phyloP scores from a whole-genome alignment of 2,888 invertebrate genomes.

The Reticulitermes lucifugus region DNA sequence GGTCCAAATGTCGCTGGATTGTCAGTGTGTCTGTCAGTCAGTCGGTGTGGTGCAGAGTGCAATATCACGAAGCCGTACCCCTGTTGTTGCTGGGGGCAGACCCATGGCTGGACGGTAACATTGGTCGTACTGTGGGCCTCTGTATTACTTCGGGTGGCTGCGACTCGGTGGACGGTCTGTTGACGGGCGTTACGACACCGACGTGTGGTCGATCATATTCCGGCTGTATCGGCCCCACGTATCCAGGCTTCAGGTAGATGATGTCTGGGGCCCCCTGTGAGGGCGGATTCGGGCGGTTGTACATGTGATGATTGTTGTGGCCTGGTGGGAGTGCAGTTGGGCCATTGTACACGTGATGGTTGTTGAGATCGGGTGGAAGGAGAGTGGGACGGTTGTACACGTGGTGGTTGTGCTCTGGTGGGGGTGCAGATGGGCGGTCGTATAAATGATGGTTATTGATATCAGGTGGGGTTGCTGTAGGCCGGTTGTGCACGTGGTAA shows the following conservation, averaged over 20 bases:
- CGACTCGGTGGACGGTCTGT: neutral
- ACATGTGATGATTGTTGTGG: conserved; percentile 45
- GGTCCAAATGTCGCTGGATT: too few relatives aligned
- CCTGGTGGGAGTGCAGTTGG: neutral
- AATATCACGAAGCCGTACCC: neutral
- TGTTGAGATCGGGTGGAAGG: neutral
- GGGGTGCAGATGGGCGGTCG: neutral
- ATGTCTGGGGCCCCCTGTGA: conserved; percentile 57
- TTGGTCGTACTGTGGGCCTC: neutral
- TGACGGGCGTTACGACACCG: neutral
- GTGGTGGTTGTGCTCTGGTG: neutral
- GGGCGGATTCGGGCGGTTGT: conserved; percentile 43
- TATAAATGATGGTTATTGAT: neutral
- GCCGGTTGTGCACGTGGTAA: neutral
- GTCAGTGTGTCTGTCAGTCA: too few relatives aligned
- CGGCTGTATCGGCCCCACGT: conserved; percentile 4
- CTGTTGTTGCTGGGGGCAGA: neutral
- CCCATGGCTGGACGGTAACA: neutral
- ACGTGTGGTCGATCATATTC: conserved; percentile 5
- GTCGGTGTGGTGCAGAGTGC: too few relatives aligned
- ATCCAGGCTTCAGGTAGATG: conserved; percentile 61
- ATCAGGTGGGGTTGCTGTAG: neutral
- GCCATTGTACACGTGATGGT: conserved; percentile 1
- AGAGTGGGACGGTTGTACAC: neutral
- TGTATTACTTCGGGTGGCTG: neutral